phyloP scores from a whole-genome alignment of 2,888 invertebrate species.

The Latheticus oryzae region DNA sequence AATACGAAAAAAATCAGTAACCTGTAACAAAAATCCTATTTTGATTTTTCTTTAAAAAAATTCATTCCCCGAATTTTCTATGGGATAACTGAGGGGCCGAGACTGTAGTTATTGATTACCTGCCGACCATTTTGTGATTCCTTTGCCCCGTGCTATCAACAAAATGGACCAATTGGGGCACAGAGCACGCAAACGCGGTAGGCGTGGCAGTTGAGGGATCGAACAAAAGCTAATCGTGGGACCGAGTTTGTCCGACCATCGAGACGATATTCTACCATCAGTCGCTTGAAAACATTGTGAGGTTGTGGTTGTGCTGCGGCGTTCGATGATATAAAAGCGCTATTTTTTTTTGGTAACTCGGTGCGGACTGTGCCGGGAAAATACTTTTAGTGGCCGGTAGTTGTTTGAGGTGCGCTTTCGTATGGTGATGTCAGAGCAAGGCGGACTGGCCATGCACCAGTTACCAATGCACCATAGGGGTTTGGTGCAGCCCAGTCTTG shows the following conservation, averaged over 20 bases:
- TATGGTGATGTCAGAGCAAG: constrained; percentile 76
- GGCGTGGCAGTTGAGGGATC: constrained; percentile 46
- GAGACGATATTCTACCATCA: constrained; percentile 42
- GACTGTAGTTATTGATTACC: constrained; percentile 61
- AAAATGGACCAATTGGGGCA: constrained; percentile 55
- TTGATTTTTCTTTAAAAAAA: no score
- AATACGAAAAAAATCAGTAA: constrained; percentile 3
- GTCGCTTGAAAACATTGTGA: constrained; percentile 43
- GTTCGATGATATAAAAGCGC: neutral
- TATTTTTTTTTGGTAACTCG: constrained; percentile 10
- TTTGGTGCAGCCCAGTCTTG: constrained; percentile 72
- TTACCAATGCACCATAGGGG: constrained; percentile 70
- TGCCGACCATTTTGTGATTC: constrained; percentile 65
- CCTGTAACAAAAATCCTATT: no score
- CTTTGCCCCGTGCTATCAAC: constrained; percentile 55
- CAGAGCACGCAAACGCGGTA: constrained; percentile 50
- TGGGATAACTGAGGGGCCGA: no score
- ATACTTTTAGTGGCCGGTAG: constrained; percentile 48
- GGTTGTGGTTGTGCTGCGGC: constrained; percentile 35
- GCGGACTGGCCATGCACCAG: constrained; percentile 75
- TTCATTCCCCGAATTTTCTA: no score
- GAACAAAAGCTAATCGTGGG: constrained; percentile 48
- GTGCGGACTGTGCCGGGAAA: constrained; percentile 32
- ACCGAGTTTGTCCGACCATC: constrained; percentile 51
- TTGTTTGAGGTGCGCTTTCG: constrained; percentile 60